Evolutionary conservation across 2,113 vertebrate genomes (phyloP).

Genomic region (Chrysochloris asiatica): DNA sequence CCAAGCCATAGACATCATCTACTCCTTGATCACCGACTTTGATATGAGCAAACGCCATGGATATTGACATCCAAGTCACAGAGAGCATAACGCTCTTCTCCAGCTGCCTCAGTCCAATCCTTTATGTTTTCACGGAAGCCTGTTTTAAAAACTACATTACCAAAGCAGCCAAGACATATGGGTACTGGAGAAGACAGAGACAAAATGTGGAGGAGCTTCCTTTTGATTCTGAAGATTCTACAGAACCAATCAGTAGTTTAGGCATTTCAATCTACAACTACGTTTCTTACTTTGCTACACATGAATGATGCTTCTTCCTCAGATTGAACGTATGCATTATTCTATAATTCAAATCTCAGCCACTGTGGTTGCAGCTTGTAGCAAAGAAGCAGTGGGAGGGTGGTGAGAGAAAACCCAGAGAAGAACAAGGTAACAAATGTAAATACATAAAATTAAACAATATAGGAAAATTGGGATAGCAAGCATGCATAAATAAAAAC

Average conservation of each 20-base stretch:
- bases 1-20: conserved; percentile 89
- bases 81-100: conserved; percentile 92
- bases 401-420: neutral
- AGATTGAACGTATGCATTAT: conserved; percentile 41
- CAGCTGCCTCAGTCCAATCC: conserved; percentile 93
- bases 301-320: neutral
- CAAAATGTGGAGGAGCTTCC: conserved; percentile 82
- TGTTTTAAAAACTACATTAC: conserved; percentile 90
- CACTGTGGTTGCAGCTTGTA: neutral
- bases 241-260: conserved; percentile 85
- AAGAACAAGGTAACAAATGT: neutral
- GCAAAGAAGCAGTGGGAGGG: neutral
- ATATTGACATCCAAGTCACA: conserved; percentile 89
- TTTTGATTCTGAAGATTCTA: conserved; percentile 80
- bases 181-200: conserved; percentile 79
- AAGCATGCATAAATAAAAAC: neutral
- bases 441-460: neutral
- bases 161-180: conserved; percentile 87
- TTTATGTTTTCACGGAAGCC: conserved; percentile 91
- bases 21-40: conserved; percentile 89
- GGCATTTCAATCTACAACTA: conserved; percentile 82
- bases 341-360: conserved; percentile 54
- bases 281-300: conserved; percentile 7
- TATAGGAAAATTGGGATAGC: neutral
- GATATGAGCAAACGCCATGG: conserved; percentile 88